Base-by-base conservation (phyloP, 2,888 invertebrate genomes). In the Congeria kusceri region DNA sequence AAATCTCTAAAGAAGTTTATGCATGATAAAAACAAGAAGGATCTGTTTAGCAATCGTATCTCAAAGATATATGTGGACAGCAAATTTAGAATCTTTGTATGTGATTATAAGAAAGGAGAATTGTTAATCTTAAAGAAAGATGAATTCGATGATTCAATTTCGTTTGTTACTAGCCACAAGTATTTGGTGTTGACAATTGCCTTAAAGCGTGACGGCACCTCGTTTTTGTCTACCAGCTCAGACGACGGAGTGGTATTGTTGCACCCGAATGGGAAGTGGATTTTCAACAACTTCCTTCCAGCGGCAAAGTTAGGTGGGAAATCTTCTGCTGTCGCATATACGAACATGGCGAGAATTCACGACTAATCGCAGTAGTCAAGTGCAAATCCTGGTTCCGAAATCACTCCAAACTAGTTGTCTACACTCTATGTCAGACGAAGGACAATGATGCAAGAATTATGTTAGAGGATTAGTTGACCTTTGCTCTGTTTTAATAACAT, bases 241-340 rank as follows among this genome's bases (percentile, higher is more conserved):
- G 9, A 46, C 25, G 59, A 59, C 11, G 59, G 68, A 25, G 28
- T 68, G 23, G 49, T 68, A 15, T 15, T 47, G 29, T 20, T 68
- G 13, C 58, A 59, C 18, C 20, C 59, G 29, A 20, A 59, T 47
- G 59, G 59, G 28, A 7, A 9, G 18, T 68, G 59, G 28, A 44
- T 59, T 9, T 46, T 59, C 29, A 68, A 68, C 28, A 61, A 68
- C 59, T 59, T 59, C 20, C 44, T 68, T 23, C 3, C 64, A 4
- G 2, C 23, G 13, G 13, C 27, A 25, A 46, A 15, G 13, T 29
- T 49, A 28, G 2, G 46, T 9, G 64, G 59, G 11, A 59, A 27
- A 29, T 44, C 68, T 3, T 28, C 11, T 27, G 39, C 59, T n/a
- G 15, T 68, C 1, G 68, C 59, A 32, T 32, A 32, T 32, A 32